These are phyloP conservation scores for Thomomys bottae DNA, from an alignment of 2,113 vertebrate species.

Conservation along the genomic window DNA sequence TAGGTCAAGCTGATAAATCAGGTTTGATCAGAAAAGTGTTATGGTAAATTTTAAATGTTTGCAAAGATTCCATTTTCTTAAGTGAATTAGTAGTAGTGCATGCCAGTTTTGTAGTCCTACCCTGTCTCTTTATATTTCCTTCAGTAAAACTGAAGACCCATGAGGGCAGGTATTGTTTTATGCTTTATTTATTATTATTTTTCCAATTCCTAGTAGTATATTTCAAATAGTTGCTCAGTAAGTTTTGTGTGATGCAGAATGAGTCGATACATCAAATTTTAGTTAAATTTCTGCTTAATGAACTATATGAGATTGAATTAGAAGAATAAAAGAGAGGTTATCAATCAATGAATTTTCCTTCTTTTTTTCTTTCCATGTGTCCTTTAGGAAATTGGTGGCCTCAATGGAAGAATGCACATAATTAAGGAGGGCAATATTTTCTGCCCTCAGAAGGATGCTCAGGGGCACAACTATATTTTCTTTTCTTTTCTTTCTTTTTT, in stretches of 20 bases:
- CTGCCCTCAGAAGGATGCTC: not conserved
- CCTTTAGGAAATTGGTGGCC: not conserved
- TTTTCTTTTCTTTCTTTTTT: too few relatives aligned
- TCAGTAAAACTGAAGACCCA: not conserved
- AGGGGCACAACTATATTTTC: not conserved
- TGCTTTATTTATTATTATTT: not conserved
- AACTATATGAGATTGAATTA: not conserved
- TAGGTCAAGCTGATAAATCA: not conserved
- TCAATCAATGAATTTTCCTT: not conserved
- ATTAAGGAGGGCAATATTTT: not conserved
- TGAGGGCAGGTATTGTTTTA: not conserved
- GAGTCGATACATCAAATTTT: not conserved
- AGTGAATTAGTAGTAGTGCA: not conserved
- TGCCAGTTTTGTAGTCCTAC: not conserved
- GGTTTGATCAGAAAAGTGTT: not conserved
- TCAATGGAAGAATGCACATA: not conserved
- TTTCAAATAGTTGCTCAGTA: not conserved
- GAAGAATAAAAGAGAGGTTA: not conserved
- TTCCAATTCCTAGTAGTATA: not conserved
- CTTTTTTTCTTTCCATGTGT: not conserved
- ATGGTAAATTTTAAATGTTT: not conserved
- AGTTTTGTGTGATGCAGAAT: not conserved
- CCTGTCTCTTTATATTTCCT: not conserved
- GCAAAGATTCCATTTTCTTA: not conserved
- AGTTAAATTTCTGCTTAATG: not conserved